Conservation (phyloP, 2,888 invertebrate genomes). For the Thymelicus sylvestris region DNA sequence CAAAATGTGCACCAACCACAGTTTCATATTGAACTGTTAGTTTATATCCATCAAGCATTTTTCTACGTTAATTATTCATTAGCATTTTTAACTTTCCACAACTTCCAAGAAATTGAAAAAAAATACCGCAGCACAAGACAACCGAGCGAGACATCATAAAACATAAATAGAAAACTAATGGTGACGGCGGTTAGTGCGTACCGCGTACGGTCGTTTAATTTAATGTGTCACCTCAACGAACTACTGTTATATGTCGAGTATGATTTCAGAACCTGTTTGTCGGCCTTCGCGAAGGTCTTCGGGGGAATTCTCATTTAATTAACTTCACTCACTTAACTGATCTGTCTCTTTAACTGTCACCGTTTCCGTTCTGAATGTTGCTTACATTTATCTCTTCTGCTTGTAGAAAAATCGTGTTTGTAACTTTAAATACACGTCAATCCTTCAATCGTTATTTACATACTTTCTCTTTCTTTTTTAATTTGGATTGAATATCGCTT, state of each 20-base stretch:
- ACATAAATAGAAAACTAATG: background rate
- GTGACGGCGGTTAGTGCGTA: background rate
- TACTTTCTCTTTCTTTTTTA: no score
- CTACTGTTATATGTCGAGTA: constrained; percentile 56
- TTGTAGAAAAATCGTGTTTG: background rate
- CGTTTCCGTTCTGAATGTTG: constrained; percentile 6
- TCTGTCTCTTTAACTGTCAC: constrained; percentile 6
- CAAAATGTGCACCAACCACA: no score
- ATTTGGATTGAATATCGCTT: no score
- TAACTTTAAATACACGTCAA: background rate
- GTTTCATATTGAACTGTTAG: no score
- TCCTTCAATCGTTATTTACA: no score
- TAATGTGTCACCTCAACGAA: constrained; percentile 28
- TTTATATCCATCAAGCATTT: no score
- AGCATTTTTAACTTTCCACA: no score
- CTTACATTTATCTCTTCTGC: background rate
- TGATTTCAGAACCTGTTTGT: constrained; percentile 62
- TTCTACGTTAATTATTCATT: no score
- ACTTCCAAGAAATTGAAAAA: no score
- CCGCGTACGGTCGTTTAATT: constrained; percentile 12
- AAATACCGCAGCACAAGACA: no score
- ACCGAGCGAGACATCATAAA: no score
- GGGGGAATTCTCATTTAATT: constrained; percentile 41
- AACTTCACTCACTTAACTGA: constrained; percentile 20
- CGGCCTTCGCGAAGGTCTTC: constrained; percentile 60